These are phyloP conservation scores for Oscheius sp. DNA, from an alignment of 2,888 invertebrate genomes.

Conservation along the genomic window DNA sequence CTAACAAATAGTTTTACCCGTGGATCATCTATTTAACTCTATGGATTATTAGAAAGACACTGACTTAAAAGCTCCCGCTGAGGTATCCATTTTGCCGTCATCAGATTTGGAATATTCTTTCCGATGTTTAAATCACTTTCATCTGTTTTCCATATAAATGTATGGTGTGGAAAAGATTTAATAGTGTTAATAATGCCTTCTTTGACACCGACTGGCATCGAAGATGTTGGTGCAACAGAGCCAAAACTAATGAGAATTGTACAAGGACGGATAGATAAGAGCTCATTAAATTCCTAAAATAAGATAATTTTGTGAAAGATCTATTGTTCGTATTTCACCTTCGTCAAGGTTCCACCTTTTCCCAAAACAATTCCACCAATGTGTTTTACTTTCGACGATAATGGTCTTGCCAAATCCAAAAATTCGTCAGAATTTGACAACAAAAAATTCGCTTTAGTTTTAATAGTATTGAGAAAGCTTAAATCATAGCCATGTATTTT, in stretches of 20 bases:
- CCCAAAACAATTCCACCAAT: slow-evolving; percentile 25
- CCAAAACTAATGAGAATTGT: slow-evolving; percentile 22
- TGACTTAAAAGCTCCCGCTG: slow-evolving; percentile 23
- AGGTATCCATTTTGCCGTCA: slow-evolving; percentile 15
- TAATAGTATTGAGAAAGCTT: background rate
- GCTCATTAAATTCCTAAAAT: slow-evolving; percentile 18
- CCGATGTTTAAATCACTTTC: background rate
- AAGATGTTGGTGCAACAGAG: slow-evolving; percentile 9
- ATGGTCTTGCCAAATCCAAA: slow-evolving; percentile 15
- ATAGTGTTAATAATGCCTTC: slow-evolving; percentile 3
- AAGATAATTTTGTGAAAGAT: background rate
- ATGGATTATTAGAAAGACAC: background rate
- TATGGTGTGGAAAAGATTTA: slow-evolving; percentile 7
- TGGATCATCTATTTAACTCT: slow-evolving; percentile 10
- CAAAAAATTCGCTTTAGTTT: slow-evolving; percentile 3
- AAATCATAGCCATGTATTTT: slow-evolving; percentile 3
- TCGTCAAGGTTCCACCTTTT: background rate
- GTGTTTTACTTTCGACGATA: slow-evolving; percentile 14
- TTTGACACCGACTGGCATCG: slow-evolving; percentile 13
- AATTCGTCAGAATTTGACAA: slow-evolving; percentile 20
- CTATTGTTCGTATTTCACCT: background rate
- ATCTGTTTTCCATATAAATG: slow-evolving; percentile 24
- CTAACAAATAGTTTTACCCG: slow-evolving; percentile 14
- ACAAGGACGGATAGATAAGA: background rate
- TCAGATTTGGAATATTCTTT: slow-evolving; percentile 1